Conservation (phyloP, 1,140 invertebrate genomes). For the Lethrus apterus region DNA sequence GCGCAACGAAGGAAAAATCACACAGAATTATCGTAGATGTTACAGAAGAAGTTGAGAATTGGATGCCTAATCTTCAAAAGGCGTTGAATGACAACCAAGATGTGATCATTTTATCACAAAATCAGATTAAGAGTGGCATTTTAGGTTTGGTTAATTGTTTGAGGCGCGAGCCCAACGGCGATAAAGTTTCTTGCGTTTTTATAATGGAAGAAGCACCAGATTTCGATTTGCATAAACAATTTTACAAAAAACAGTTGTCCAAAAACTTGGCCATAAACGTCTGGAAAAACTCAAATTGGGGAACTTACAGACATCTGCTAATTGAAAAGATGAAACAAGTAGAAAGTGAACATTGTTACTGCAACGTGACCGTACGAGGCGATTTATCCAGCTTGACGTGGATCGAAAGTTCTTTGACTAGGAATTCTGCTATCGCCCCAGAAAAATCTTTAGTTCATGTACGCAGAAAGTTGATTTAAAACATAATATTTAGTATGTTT, state of each 20-base stretch:
- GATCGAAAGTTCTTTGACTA: conserved; percentile 55
- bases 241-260: conserved; percentile 52
- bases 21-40: not conserved
- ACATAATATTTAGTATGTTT: no score
- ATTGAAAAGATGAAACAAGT: conserved; percentile 37
- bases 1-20: not conserved
- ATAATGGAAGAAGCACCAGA: conserved; percentile 58
- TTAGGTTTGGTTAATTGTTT: conserved; percentile 77
- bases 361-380: conserved; percentile 69
- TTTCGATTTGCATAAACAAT: conserved; percentile 53
- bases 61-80: conserved; percentile 49
- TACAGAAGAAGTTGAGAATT: conserved; percentile 28
- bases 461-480: not conserved
- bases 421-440: no score
- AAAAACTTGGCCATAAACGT: conserved; percentile 64
- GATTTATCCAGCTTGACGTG: conserved; percentile 78
- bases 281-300: conserved; percentile 39
- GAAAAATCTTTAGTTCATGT: not conserved
- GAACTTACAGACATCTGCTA: not conserved
- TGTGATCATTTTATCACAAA: conserved; percentile 52
- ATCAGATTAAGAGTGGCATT: conserved; percentile 64
- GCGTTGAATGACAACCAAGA: conserved; percentile 47
- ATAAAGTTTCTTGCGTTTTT: conserved; percentile 53
- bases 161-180: conserved; percentile 59
- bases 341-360: conserved; percentile 64